phyloP scores from a whole-genome alignment of 92 coral and sea anemone species.

The Muricea muricata region DNA sequence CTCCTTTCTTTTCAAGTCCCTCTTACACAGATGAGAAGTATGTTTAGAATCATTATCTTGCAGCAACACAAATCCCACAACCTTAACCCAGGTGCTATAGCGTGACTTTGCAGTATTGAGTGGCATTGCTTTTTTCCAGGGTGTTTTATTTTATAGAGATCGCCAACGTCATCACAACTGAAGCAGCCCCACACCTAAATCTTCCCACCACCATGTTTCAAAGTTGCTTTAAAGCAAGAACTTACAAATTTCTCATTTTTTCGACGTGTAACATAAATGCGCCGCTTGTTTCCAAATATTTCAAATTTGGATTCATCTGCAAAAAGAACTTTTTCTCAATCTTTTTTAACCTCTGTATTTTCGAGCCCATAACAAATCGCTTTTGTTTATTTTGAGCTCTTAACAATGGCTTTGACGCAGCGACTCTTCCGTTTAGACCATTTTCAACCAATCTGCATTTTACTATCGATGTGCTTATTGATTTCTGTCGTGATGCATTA shows the following conservation, averaged over 20 bases:
- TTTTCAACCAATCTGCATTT: constrained; percentile 10
- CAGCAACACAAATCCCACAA: no score
- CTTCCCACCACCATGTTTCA: constrained; percentile 11
- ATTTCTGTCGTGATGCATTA: neutral
- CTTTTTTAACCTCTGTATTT: constrained; percentile 6
- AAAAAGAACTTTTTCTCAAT: constrained; percentile 16
- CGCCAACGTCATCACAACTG: neutral
- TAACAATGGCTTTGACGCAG: constrained; percentile 3
- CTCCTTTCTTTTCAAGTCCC: no score
- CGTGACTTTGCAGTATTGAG: no score
- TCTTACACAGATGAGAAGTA: no score
- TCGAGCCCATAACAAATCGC: constrained; percentile 16
- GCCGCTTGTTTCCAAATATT: constrained; percentile 10
- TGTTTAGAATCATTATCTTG: no score
- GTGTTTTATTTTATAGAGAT: neutral
- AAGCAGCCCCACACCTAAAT: constrained; percentile 28
- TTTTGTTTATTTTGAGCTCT: constrained; percentile 22
- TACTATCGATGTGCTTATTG: constrained; percentile 1
- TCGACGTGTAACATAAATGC: constrained; percentile 19
- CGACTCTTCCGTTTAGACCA: neutral
- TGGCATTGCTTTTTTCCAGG: neutral
- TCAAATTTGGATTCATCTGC: constrained; percentile 18
- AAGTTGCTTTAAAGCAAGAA: constrained; percentile 5
- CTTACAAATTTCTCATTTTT: neutral
- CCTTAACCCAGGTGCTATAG: no score